Percentiles rank a stretch among this genome's conserved stretches.
Evolutionary conservation across 2,888 invertebrate species (phyloP).

Genomic region (Pantelozetes paolii): DNA sequence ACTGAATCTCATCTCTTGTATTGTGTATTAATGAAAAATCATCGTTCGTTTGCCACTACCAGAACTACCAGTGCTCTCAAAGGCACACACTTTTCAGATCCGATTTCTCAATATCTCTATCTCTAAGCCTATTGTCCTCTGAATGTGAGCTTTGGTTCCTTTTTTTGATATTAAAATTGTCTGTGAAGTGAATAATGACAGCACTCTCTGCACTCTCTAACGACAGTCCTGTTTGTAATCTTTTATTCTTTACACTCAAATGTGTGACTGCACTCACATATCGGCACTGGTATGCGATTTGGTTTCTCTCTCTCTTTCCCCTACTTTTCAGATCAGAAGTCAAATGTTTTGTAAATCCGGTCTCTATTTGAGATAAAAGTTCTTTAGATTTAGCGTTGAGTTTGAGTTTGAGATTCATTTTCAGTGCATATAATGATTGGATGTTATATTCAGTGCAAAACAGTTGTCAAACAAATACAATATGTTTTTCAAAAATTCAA

Average conservation of each 20-base stretch:
- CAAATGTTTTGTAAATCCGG: conserved; percentile 16
- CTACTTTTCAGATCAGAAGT: neutral
- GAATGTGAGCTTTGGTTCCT: neutral
- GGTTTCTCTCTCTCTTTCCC: neutral
- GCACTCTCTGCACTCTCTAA: too few relatives aligned
- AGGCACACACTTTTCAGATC: neutral
- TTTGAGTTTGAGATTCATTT: neutral
- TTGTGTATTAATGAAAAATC: conserved; percentile 35
- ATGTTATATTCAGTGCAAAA: neutral
- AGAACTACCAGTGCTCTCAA: neutral
- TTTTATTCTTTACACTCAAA: too few relatives aligned
- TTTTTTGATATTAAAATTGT: conserved; percentile 15
- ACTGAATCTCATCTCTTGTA: neutral
- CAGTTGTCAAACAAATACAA: neutral
- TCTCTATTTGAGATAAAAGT: too few relatives aligned
- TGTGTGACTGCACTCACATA: neutral
- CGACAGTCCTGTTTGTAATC: neutral
- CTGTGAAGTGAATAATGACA: conserved; percentile 8
- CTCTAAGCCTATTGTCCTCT: neutral
- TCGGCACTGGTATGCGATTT: neutral
- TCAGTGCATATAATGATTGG: too few relatives aligned
- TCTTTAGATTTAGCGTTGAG: too few relatives aligned
- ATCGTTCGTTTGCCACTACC: neutral
- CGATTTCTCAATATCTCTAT: neutral
- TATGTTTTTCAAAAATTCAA: neutral